These are phyloP conservation scores for Drosophila robusta DNA, from an alignment of 2,888 invertebrate species.

Conservation along the genomic window DNA sequence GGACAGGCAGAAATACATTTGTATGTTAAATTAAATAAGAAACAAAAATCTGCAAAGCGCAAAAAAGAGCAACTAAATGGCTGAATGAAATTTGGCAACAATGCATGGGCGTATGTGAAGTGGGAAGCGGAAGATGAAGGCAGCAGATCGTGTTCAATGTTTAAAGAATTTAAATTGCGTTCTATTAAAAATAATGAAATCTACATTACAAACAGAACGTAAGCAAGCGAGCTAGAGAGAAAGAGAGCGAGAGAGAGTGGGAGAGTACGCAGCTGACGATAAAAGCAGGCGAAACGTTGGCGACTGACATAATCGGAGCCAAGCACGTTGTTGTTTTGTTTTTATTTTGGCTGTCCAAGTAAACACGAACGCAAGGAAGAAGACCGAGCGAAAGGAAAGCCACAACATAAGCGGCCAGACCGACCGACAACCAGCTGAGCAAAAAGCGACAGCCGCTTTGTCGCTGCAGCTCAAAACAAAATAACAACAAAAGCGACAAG, in stretches of 20 bases:
- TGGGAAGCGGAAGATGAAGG: conserved; percentile 35
- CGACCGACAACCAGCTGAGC: conserved; percentile 57
- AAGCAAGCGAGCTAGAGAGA: neutral
- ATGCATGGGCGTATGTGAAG: conserved; percentile 14
- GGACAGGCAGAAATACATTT: neutral
- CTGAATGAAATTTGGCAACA: conserved; percentile 32
- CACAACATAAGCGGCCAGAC: conserved; percentile 37
- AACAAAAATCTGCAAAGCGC: conserved; percentile 18
- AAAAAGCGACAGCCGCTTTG: conserved; percentile 55
- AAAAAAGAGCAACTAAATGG: conserved; percentile 12
- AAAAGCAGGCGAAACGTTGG: conserved; percentile 38
- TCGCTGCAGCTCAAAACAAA: conserved; percentile 56
- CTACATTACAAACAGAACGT: conserved; percentile 31
- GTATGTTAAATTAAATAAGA: conserved; percentile 4
- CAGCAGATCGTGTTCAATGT: conserved; percentile 40
- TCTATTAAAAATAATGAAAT: conserved; percentile 65
- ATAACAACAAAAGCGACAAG: conserved; percentile 77
- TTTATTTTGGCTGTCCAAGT: conserved; percentile 51
- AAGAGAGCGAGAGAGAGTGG: conserved; percentile 25
- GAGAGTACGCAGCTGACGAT: conserved; percentile 29
- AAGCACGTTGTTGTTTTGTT: conserved; percentile 59
- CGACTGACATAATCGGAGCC: conserved; percentile 64
- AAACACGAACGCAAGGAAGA: conserved; percentile 20
- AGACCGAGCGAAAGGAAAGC: conserved; percentile 43
- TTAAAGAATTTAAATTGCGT: conserved; percentile 70